Evolutionary conservation across 2,113 vertebrate genomes (phyloP).

Genomic region (Corythornis cristatus): DNA sequence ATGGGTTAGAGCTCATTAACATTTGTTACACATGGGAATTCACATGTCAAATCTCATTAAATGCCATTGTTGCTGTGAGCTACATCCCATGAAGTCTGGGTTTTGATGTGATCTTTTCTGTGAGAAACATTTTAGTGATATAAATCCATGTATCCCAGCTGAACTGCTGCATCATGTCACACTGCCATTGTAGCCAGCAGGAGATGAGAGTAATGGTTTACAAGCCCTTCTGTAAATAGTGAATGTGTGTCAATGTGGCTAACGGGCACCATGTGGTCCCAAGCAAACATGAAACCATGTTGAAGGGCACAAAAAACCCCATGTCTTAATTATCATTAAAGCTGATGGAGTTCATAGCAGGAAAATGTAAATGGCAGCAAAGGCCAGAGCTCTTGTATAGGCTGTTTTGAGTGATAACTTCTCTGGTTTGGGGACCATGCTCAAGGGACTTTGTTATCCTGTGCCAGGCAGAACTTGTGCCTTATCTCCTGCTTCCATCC

Average conservation of each 20-base stretch:
- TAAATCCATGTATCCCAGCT: not conserved
- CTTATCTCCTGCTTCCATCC: not conserved
- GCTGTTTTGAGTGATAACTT: not conserved
- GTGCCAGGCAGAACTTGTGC: not conserved
- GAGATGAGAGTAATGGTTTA: not conserved
- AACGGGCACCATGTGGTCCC: too few relatives aligned
- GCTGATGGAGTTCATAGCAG: not conserved
- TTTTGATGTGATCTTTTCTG: not conserved
- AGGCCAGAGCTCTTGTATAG: not conserved
- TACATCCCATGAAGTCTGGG: not conserved
- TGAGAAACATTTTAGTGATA: not conserved
- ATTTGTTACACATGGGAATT: not conserved
- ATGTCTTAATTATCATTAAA: not conserved
- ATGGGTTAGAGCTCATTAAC: not conserved
- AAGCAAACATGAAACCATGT: too few relatives aligned
- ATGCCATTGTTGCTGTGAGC: not conserved
- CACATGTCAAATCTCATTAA: not conserved
- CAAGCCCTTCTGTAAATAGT: fast-evolving
- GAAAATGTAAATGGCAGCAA: not conserved
- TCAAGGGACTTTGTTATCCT: not conserved
- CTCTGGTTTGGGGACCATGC: not conserved
- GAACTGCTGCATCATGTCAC: not conserved
- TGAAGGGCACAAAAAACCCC: not conserved
- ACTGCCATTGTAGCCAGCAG: not conserved
- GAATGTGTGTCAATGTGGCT: fast-evolving